phyloP scores from a whole-genome alignment of 1,140 invertebrate genomes.

The Drosophila takahashii region DNA sequence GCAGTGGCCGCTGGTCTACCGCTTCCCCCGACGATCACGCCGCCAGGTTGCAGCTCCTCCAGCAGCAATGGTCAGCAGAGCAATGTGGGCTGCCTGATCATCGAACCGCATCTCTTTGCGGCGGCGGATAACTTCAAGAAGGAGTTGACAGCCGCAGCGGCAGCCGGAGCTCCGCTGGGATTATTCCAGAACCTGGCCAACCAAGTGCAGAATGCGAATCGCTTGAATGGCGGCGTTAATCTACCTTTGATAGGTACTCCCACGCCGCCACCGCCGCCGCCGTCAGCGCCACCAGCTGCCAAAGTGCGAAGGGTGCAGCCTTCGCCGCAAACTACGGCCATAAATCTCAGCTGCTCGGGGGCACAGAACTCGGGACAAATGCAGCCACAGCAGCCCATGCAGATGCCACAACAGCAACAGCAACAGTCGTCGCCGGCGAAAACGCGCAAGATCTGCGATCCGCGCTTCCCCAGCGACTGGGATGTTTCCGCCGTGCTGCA shows the following conservation, averaged over 20 bases:
- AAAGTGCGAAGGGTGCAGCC: slow-evolving; percentile 78
- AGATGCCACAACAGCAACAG: slow-evolving; percentile 1
- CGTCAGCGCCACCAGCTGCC: slow-evolving; percentile 54
- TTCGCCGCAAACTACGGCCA: slow-evolving; percentile 76
- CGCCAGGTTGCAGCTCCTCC: slow-evolving; percentile 43
- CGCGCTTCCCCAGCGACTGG: slow-evolving; percentile 60
- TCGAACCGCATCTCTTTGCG: slow-evolving; percentile 79
- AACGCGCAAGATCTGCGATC: slow-evolving; percentile 68
- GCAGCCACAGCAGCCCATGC: slow-evolving; percentile 16
- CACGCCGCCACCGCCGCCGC: slow-evolving; percentile 44
- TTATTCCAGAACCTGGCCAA: slow-evolving; percentile 74
- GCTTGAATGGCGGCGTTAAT: slow-evolving; percentile 15
- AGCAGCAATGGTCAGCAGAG: slow-evolving; percentile 11
- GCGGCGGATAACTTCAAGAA: slow-evolving; percentile 81
- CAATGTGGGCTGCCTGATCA: slow-evolving; percentile 79
- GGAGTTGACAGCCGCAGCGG: slow-evolving; percentile 66
- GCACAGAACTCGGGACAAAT: slow-evolving; percentile 3
- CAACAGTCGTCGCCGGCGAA: slow-evolving; percentile 63
- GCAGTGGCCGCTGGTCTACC: slow-evolving; percentile 66
- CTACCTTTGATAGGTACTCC: slow-evolving; percentile 40
- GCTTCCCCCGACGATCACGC: slow-evolving; percentile 48
- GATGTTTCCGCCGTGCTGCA: slow-evolving; percentile 78
- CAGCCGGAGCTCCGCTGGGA: slow-evolving; percentile 63
- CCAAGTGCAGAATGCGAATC: slow-evolving; percentile 59
- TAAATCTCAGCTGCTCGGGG: slow-evolving; percentile 73